Conservation (phyloP, 2,797 vertebrate genomes). For the Botia kubotai region DNA sequence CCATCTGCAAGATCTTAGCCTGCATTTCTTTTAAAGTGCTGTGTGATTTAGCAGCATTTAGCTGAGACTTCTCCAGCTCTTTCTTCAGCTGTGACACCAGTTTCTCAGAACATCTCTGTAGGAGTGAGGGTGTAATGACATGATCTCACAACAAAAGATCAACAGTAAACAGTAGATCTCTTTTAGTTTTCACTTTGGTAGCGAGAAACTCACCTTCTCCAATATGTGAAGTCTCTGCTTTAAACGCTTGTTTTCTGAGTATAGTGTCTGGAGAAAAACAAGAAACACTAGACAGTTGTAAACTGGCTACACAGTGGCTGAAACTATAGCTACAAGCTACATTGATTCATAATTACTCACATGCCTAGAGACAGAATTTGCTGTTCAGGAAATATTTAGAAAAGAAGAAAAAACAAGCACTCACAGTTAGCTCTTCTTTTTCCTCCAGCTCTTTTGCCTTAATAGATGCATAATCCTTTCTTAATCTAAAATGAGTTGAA, state of each 20-base stretch:
- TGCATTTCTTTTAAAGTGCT: conserved; percentile 37
- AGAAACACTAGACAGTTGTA: not conserved
- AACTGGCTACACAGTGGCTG: not conserved
- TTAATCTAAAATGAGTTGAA: conserved; percentile 80
- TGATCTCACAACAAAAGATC: not conserved
- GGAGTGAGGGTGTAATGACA: conserved; percentile 7
- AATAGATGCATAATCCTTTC: conserved; percentile 97
- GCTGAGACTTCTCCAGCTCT: conserved; percentile 20
- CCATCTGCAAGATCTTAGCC: conserved; percentile 19
- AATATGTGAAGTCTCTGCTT: conserved; percentile 95
- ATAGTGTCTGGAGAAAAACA: conserved; percentile 82
- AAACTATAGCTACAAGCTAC: not conserved
- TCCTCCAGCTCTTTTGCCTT: conserved; percentile 98
- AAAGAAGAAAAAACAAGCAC: conserved; percentile 36
- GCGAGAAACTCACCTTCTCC: conserved; percentile 86
- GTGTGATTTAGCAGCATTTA: conserved; percentile 7
- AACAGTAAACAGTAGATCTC: not conserved
- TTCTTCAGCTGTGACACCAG: conserved; percentile 38
- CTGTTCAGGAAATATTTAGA: not conserved
- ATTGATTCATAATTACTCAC: not conserved
- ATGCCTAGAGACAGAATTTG: not conserved
- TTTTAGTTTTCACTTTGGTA: not conserved
- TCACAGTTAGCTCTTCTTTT: conserved; percentile 97
- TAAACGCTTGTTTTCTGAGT: conserved; percentile 92
- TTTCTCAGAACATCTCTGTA: conserved; percentile 44